Conservation (phyloP, 2,888 invertebrate genomes). For the Dasypolia templi region DNA sequence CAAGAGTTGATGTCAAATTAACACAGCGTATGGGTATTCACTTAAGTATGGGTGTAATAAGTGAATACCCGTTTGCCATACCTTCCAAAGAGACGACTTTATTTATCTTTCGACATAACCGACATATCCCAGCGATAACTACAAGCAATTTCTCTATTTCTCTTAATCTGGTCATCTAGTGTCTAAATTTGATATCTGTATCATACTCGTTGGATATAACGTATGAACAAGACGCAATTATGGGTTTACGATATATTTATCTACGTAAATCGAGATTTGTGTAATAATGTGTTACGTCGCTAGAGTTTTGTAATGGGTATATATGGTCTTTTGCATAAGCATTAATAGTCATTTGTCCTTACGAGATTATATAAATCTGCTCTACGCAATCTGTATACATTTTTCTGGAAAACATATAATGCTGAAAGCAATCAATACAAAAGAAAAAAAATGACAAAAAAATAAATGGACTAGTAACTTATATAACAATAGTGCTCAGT, state of each 20-base stretch:
- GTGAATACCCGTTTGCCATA: too few species aligned
- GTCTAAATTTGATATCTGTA: slow-evolving; percentile 35
- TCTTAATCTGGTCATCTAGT: slow-evolving; percentile 38
- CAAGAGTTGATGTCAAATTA: neutral
- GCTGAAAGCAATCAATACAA: neutral
- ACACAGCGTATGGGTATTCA: slow-evolving; percentile 6
- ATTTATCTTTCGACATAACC: slow-evolving; percentile 29
- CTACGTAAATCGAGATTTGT: slow-evolving; percentile 32
- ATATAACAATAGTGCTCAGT: neutral
- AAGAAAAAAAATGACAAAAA: neutral
- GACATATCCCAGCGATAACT: slow-evolving; percentile 36
- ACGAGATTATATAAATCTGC: neutral
- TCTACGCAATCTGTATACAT: neutral
- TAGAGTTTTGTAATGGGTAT: slow-evolving; percentile 39
- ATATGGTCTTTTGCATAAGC: slow-evolving; percentile 1
- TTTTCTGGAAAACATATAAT: neutral
- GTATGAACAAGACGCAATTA: slow-evolving; percentile 40
- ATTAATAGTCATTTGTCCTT: neutral
- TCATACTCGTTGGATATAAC: slow-evolving; percentile 32
- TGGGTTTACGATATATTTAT: slow-evolving; percentile 26
- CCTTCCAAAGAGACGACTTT: slow-evolving; percentile 1
- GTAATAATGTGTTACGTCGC: slow-evolving; percentile 23
- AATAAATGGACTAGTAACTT: neutral
- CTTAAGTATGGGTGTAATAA: too few species aligned
- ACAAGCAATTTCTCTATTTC: slow-evolving; percentile 39